Evolutionary conservation across 2,113 vertebrate genomes (phyloP).

Genomic region (Nestor notabilis): DNA sequence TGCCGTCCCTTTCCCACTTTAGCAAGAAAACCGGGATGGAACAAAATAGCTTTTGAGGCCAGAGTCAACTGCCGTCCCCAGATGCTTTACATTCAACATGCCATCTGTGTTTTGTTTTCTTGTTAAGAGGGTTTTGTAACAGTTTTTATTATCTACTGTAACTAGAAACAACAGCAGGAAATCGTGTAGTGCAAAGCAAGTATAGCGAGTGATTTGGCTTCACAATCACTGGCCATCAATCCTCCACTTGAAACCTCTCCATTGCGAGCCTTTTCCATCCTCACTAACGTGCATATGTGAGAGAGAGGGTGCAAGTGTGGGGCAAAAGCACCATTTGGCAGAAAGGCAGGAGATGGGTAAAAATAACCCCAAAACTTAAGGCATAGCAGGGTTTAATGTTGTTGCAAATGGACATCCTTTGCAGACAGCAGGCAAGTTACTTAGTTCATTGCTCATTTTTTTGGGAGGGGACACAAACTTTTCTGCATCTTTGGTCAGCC

Average conservation of each 20-base stretch:
- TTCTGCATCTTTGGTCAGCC: not conserved
- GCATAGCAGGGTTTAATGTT: not conserved
- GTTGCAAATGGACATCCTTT: not conserved
- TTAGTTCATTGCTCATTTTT: not conserved
- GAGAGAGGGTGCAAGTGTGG: not conserved
- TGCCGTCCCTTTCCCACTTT: constrained; percentile 1
- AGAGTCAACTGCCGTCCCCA: constrained; percentile 53
- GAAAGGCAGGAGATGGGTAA: not conserved
- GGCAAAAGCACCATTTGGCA: not conserved
- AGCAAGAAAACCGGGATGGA: constrained; percentile 45
- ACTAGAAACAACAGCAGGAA: constrained; percentile 75
- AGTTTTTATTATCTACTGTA: constrained; percentile 72
- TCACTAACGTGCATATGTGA: not conserved
- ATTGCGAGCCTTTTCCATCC: not conserved
- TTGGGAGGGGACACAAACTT: not conserved
- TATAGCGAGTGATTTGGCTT: constrained; percentile 63
- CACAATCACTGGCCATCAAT: constrained; percentile 47
- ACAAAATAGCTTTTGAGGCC: constrained; percentile 47
- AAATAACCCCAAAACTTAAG: not conserved
- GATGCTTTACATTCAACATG: constrained; percentile 68
- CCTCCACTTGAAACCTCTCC: constrained; percentile 62
- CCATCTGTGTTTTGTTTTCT: constrained; percentile 78
- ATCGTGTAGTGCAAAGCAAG: constrained; percentile 42
- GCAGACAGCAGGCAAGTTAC: not conserved
- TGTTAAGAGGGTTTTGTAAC: constrained; percentile 68